A percentile compares a stretch with the other conserved stretches of the same genome.
phyloP scores from a whole-genome alignment of 2,797 vertebrate genomes.

The Microctenopoma stevenorrisi region DNA sequence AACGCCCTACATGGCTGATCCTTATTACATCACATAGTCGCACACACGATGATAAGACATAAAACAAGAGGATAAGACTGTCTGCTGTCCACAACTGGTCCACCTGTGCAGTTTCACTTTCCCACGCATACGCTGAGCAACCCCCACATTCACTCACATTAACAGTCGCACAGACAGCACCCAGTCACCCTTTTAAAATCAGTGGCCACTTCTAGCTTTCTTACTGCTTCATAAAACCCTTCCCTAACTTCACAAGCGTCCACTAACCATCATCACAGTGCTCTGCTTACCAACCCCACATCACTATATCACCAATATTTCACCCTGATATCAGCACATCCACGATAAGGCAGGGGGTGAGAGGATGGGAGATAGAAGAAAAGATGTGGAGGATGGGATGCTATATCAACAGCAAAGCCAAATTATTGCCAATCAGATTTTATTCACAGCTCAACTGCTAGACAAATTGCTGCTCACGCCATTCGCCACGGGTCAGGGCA shows the following conservation, averaged over 20 bases:
- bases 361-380: constrained; percentile 48
- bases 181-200: constrained; percentile 63
- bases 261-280: constrained; percentile 70
- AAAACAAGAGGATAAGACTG: constrained; percentile 26
- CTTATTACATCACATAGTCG: constrained; percentile 31
- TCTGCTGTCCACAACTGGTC: constrained; percentile 6
- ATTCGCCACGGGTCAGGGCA: constrained; percentile 91
- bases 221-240: constrained; percentile 66
- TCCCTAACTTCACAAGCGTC: constrained; percentile 59
- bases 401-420: constrained; percentile 86
- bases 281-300: constrained; percentile 72
- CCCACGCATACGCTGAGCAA: constrained; percentile 15
- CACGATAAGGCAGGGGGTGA: constrained; percentile 43
- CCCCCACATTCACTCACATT: constrained; percentile 10
- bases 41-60: constrained; percentile 35
- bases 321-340: constrained; percentile 78
- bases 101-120: constrained; percentile 32
- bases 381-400: constrained; percentile 63
- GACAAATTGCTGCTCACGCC: constrained; percentile 91
- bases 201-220: constrained; percentile 74
- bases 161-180: constrained; percentile 3
- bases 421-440: constrained; percentile 93
- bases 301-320: constrained; percentile 78
- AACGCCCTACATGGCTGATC: constrained; percentile 51
- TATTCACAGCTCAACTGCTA: constrained; percentile 92